A percentile compares a stretch with the other conserved stretches of the same genome.
Evolutionary conservation across 2,888 invertebrate genomes (phyloP).

Genomic region (Amaurobius ferox): DNA sequence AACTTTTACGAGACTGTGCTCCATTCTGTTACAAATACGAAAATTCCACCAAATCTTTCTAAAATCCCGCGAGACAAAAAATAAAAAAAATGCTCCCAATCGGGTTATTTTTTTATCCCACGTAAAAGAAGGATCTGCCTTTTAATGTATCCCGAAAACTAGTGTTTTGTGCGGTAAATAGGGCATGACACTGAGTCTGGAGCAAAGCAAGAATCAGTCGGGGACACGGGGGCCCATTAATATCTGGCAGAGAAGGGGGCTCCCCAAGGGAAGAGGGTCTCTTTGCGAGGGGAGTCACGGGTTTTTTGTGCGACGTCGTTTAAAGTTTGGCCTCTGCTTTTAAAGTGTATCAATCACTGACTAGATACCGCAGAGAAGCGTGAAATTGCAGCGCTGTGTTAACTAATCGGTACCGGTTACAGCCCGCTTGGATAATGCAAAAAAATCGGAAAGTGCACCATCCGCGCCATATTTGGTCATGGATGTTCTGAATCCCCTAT

Average conservation of each 20-base stretch:
- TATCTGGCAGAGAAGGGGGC: slow-evolving; percentile 54
- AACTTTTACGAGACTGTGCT: background rate
- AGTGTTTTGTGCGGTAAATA: slow-evolving; percentile 59
- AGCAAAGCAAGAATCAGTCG: slow-evolving; percentile 67
- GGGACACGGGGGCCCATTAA: slow-evolving; percentile 49
- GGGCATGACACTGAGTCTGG: slow-evolving; percentile 58
- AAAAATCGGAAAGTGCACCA: background rate
- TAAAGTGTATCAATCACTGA: slow-evolving; percentile 70
- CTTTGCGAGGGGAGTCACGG: slow-evolving; percentile 63
- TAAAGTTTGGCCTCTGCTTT: slow-evolving; percentile 68
- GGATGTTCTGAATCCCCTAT: too few relatives aligned
- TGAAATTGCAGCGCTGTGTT: slow-evolving; percentile 69
- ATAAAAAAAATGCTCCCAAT: background rate
- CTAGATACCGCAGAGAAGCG: slow-evolving; percentile 68
- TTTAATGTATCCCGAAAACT: slow-evolving; percentile 45
- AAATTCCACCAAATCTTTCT: background rate
- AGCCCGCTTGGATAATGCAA: slow-evolving; percentile 23
- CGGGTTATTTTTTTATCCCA: background rate
- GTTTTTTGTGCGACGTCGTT: slow-evolving; percentile 69
- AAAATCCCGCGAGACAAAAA: background rate
- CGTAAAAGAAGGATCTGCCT: slow-evolving; percentile 38
- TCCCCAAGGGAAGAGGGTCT: slow-evolving; percentile 37
- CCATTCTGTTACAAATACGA: background rate
- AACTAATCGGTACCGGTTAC: slow-evolving; percentile 62
- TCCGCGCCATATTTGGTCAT: slow-evolving; percentile 38